These are phyloP conservation scores for Toxotes lorentzi DNA, from an alignment of 2,797 vertebrate species.

Conservation along the genomic window DNA sequence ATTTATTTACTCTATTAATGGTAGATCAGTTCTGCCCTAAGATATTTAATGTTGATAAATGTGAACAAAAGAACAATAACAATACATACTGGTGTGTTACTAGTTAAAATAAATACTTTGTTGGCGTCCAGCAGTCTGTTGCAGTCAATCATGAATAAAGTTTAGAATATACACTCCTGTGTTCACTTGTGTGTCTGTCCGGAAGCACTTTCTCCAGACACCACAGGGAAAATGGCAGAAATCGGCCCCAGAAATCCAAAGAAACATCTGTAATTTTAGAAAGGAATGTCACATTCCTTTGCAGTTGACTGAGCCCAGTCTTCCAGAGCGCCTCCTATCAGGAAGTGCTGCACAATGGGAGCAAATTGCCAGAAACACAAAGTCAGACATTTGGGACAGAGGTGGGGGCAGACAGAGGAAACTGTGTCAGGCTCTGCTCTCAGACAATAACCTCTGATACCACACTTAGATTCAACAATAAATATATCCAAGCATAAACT, in stretches of 20 bases:
- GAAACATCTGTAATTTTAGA: slow-evolving; percentile 85
- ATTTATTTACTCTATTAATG: slow-evolving; percentile 4
- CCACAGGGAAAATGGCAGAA: slow-evolving; percentile 76
- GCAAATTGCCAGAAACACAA: slow-evolving; percentile 86
- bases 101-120: slow-evolving; percentile 36
- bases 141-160: slow-evolving; percentile 26
- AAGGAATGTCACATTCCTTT: slow-evolving; percentile 87
- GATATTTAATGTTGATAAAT: slow-evolving; percentile 31
- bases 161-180: slow-evolving; percentile 20
- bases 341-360: slow-evolving; percentile 87
- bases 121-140: slow-evolving; percentile 39
- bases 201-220: slow-evolving; percentile 80
- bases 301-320: slow-evolving; percentile 85
- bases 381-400: slow-evolving; percentile 82
- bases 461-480: slow-evolving; percentile 28
- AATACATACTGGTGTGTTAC: slow-evolving; percentile 10
- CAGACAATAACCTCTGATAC: slow-evolving; percentile 60
- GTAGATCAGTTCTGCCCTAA: not conserved
- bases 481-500: slow-evolving; percentile 26
- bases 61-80: slow-evolving; percentile 40
- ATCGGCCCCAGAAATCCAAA: slow-evolving; percentile 79
- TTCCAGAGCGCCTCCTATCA: slow-evolving; percentile 83
- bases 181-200: slow-evolving; percentile 55
- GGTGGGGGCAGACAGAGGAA: slow-evolving; percentile 76
- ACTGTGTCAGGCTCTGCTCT: slow-evolving; percentile 70